Percentiles rank a stretch among this genome's conserved stretches.
These are phyloP conservation scores for Eidolon dupreanum DNA, from an alignment of 2,797 vertebrate genomes.

Conservation along the genomic window DNA sequence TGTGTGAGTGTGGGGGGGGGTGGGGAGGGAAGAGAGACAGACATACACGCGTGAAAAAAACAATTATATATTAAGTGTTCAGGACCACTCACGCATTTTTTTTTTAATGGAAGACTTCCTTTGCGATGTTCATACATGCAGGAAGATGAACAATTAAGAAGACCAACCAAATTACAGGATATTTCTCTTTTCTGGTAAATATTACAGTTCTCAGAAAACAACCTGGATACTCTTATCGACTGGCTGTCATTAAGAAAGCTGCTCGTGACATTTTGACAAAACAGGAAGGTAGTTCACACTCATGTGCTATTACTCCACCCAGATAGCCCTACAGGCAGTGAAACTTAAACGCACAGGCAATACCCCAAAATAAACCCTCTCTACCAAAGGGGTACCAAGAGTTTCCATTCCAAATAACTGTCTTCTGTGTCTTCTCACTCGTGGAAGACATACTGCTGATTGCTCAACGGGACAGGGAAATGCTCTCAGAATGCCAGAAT, in stretches of 20 bases:
- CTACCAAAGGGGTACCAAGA: not conserved
- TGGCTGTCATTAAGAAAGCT: not conserved
- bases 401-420: conserved; percentile 49
- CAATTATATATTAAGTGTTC: not conserved
- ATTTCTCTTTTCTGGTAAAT: conserved; percentile 24
- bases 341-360: conserved; percentile 27
- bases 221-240: not conserved
- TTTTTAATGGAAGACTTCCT: not conserved
- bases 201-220: not conserved
- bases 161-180: not conserved
- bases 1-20: too few relatives aligned
- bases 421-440: not conserved
- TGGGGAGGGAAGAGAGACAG: not conserved
- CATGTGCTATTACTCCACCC: not conserved
- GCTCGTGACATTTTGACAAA: conserved; percentile 36
- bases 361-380: conserved; percentile 41
- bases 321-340: conserved; percentile 3
- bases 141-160: not conserved
- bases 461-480: not conserved
- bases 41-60: too few relatives aligned
- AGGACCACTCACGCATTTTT: not conserved
- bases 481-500: not conserved
- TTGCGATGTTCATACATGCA: not conserved
- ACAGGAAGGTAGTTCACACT: conserved; percentile 63
- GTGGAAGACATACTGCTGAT: not conserved